Percentiles rank a stretch among this genome's conserved stretches.
Conservation (phyloP, 2,888 invertebrate species). For the Drosophila multiciliata region DNA sequence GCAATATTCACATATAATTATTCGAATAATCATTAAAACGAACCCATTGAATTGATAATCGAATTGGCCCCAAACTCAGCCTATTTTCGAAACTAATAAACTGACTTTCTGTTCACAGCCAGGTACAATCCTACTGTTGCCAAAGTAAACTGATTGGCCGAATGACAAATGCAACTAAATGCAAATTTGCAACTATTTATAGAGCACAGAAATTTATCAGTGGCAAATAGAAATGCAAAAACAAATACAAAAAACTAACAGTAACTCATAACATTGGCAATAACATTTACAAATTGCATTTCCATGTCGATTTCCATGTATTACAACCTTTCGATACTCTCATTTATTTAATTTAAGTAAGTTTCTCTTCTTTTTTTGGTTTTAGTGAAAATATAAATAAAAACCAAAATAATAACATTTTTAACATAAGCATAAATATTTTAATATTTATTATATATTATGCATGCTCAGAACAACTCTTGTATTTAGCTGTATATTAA, state of each 20-base stretch:
- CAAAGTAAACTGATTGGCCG: conserved; percentile 24
- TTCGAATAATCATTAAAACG: conserved; percentile 35
- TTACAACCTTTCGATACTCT: conserved; percentile 23
- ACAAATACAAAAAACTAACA: conserved; percentile 13
- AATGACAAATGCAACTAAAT: conserved; percentile 42
- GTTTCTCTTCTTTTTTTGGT: neutral
- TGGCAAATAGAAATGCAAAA: conserved; percentile 29
- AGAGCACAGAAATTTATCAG: conserved; percentile 37
- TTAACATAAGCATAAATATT: neutral
- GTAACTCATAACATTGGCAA: conserved; percentile 34
- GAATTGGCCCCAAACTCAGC: neutral
- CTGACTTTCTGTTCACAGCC: conserved; percentile 27
- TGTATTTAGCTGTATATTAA: neutral
- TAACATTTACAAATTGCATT: conserved; percentile 51
- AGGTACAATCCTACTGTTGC: conserved; percentile 4
- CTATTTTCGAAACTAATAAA: conserved; percentile 27
- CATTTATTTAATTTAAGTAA: neutral
- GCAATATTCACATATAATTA: conserved; percentile 21
- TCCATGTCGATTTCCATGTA: conserved; percentile 5
- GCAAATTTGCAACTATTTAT: conserved; percentile 49
- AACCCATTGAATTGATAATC: conserved; percentile 47
- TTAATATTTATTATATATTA: neutral
- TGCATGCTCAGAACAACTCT: neutral
- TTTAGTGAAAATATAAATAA: neutral
- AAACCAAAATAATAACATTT: neutral